These are phyloP conservation scores for Heliornis fulica DNA, from an alignment of 2,113 vertebrate genomes.

Conservation along the genomic window DNA sequence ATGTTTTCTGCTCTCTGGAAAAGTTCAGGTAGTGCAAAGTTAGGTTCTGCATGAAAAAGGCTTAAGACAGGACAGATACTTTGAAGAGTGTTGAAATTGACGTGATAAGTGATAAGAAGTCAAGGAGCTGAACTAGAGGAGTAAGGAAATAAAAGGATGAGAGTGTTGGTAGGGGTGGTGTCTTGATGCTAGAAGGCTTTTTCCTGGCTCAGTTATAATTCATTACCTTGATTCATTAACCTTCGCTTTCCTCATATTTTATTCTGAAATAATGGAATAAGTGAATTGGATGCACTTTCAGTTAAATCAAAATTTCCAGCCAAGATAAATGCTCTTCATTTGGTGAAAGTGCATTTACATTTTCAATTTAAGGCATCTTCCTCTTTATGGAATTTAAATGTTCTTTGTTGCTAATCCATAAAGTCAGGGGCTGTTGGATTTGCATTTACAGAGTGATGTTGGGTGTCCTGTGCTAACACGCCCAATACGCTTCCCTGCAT, in stretches of 20 bases:
- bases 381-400: background rate
- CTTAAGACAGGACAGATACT: background rate
- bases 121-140: background rate
- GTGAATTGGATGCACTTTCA: background rate
- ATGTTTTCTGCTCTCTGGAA: background rate
- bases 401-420: background rate
- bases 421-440: background rate
- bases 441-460: background rate
- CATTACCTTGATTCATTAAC: background rate
- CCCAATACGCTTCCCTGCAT: background rate
- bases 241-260: background rate
- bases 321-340: background rate
- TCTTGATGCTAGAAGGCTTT: background rate
- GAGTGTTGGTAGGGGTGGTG: background rate
- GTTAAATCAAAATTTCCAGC: background rate
- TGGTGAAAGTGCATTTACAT: background rate
- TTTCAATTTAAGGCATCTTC: background rate
- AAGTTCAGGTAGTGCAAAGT: background rate
- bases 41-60: background rate
- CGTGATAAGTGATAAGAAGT: background rate
- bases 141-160: background rate
- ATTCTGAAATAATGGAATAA: constrained; percentile 15
- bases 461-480: background rate
- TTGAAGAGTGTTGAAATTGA: background rate
- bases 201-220: background rate